These are phyloP conservation scores for Gallinago media DNA, from an alignment of 2,113 vertebrate species.

Conservation along the genomic window DNA sequence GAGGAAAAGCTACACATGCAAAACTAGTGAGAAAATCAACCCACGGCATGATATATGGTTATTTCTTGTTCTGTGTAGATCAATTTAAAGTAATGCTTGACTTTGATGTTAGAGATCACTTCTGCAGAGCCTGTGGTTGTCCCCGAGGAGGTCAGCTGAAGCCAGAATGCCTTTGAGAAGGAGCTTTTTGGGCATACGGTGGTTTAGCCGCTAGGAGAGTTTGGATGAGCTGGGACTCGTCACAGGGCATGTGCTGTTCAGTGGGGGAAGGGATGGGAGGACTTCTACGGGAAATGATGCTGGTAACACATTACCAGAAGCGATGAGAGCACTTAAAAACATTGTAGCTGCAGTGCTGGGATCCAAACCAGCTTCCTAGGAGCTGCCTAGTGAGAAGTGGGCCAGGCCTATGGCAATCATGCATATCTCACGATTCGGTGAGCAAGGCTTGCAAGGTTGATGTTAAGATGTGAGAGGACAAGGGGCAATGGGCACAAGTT, in stretches of 20 bases:
- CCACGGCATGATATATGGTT: neutral
- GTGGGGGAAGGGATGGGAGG: neutral
- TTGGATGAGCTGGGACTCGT: neutral
- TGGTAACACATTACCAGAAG: neutral
- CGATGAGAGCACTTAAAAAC: neutral
- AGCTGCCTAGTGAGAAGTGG: neutral
- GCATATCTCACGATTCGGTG: rapidly evolving
- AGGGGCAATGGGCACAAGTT: too few relatives aligned
- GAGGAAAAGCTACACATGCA: neutral
- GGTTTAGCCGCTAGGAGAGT: neutral
- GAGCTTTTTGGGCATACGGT: neutral
- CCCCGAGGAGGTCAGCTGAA: neutral
- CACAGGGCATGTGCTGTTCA: neutral
- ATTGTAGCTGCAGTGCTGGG: neutral
- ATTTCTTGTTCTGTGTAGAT: neutral
- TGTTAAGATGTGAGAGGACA: too few relatives aligned
- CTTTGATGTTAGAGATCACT: neutral
- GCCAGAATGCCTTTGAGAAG: neutral
- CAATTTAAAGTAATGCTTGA: neutral
- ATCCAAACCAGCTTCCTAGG: neutral
- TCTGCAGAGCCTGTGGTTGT: neutral
- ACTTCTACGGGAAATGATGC: neutral
- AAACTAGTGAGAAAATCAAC: neutral
- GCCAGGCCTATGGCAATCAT: neutral
- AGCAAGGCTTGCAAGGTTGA: neutral